Evolutionary conservation across 2,888 invertebrate species (phyloP).

Genomic region (Neoaliturus tenellus): DNA sequence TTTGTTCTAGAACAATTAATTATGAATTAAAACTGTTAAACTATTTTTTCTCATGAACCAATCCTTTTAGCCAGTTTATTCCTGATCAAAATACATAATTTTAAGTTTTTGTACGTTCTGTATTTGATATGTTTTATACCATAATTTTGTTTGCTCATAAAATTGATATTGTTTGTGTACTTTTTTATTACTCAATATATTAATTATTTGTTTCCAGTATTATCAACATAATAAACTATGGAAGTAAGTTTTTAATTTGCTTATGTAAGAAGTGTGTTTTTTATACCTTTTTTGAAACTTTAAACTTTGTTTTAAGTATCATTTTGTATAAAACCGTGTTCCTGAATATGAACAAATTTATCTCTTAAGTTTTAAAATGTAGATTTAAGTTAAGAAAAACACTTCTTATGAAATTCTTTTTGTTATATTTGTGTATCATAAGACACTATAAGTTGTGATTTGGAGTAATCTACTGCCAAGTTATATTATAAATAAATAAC

Average conservation of each 20-base stretch:
- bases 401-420: not conserved
- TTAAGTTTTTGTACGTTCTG: not conserved
- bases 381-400: not conserved
- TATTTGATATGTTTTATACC: not conserved
- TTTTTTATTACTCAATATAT: not conserved
- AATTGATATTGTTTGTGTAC: conserved; percentile 32
- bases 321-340: not conserved
- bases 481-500: not conserved
- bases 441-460: conserved; percentile 10
- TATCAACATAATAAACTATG: not conserved
- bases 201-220: not conserved
- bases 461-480: conserved; percentile 5
- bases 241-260: not conserved
- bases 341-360: conserved; percentile 1
- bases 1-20: not conserved
- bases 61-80: not conserved
- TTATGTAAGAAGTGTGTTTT: not conserved
- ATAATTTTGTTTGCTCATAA: not conserved
- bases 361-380: not conserved
- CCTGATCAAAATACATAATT: conserved; percentile 20
- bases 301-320: not conserved
- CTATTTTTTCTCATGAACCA: not conserved
- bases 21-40: not conserved
- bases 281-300: not conserved
- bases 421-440: not conserved